phyloP scores from a whole-genome alignment of 2,888 invertebrate genomes.

The Entomobrya multifasciata region DNA sequence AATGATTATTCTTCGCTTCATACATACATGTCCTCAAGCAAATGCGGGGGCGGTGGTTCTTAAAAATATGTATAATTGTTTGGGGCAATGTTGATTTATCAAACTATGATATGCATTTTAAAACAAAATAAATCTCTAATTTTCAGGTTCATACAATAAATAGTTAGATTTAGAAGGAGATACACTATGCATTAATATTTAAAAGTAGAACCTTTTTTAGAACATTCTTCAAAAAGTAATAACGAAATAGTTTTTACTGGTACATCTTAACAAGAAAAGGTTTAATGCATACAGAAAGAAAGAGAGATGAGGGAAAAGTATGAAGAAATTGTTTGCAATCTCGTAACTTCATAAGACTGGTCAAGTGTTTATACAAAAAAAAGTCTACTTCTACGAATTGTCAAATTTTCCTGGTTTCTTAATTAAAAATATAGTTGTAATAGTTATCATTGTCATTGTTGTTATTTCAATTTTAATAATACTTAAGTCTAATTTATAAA shows the following conservation, averaged over 20 bases:
- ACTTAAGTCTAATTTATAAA: background rate
- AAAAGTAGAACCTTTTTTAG: constrained; percentile 2
- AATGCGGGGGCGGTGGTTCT: too few species aligned
- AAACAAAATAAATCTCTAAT: too few species aligned
- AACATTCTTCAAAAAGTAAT: too few species aligned
- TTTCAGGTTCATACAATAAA: too few species aligned
- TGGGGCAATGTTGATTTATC: too few species aligned
- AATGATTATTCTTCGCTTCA: too few species aligned
- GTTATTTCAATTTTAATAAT: constrained; percentile 60
- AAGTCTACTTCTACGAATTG: constrained; percentile 72
- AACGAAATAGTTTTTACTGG: background rate
- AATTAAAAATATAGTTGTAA: constrained; percentile 32
- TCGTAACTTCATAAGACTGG: constrained; percentile 76
- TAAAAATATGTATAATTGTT: too few species aligned
- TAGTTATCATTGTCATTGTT: constrained; percentile 53
- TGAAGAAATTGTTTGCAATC: constrained; percentile 75
- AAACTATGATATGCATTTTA: too few species aligned
- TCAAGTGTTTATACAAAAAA: constrained; percentile 72
- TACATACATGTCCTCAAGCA: too few species aligned
- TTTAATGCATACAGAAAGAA: constrained; percentile 55
- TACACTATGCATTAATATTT: constrained; percentile 20
- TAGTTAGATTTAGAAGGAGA: background rate
- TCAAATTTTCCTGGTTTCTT: constrained; percentile 70
- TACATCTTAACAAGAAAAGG: constrained; percentile 19
- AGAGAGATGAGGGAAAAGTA: too few species aligned